A percentile compares a stretch with the other conserved stretches of the same genome.
Conservation (phyloP, 2,113 vertebrate genomes). For the Todiramphus chloris region DNA sequence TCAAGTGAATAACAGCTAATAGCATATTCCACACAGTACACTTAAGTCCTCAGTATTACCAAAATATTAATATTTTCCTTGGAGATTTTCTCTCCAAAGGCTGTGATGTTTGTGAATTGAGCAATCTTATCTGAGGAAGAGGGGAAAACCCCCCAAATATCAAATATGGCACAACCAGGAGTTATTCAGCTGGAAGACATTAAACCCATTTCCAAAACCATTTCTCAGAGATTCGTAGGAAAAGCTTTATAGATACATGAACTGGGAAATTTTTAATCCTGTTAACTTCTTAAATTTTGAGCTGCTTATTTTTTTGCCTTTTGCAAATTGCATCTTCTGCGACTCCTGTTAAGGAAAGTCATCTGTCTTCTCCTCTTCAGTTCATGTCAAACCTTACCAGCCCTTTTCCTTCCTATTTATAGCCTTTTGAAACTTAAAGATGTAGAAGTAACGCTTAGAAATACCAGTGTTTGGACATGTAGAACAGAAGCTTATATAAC, state of each 20-base stretch:
- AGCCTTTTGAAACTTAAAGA: not conserved
- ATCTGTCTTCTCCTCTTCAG: not conserved
- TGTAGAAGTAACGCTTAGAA: not conserved
- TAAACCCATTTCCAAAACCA: not conserved
- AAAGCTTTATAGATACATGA: not conserved
- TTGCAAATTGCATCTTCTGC: not conserved
- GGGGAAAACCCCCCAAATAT: fast-evolving
- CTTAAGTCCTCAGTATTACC: not conserved
- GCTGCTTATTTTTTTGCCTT: not conserved
- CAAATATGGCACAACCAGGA: not conserved
- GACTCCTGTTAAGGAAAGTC: not conserved
- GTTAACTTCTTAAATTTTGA: not conserved
- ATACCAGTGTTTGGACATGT: not conserved
- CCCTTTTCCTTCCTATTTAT: not conserved
- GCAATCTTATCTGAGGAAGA: not conserved
- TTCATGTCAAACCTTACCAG: not conserved
- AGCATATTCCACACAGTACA: not conserved
- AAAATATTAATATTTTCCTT: not conserved
- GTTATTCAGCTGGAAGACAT: not conserved
- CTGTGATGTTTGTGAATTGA: not conserved
- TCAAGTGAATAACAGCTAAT: not conserved
- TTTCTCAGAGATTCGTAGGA: not conserved
- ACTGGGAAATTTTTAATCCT: not conserved
- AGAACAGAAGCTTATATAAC: not conserved
- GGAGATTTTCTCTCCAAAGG: not conserved